These are phyloP conservation scores for Falco novaeseelandiae DNA, from an alignment of 2,797 vertebrate genomes.

Conservation along the genomic window DNA sequence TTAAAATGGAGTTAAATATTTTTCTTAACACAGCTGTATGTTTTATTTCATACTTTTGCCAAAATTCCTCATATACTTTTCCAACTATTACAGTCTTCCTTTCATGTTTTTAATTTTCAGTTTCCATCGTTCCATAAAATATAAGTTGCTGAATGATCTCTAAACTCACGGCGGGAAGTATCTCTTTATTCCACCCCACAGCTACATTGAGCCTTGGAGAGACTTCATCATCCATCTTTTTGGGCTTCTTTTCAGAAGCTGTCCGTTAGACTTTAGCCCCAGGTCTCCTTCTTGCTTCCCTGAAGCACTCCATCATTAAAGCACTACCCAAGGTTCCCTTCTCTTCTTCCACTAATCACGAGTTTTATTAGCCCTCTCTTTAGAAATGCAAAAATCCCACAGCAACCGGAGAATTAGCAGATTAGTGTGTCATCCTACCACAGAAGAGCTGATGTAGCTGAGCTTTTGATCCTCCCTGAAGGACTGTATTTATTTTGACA, in stretches of 20 bases:
- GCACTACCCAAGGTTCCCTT: neutral
- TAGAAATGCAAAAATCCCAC: neutral
- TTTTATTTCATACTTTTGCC: constrained; percentile 19
- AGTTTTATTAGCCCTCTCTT: neutral
- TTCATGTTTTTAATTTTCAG: neutral
- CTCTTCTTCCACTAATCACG: neutral
- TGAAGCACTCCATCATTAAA: neutral
- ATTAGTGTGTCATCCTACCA: neutral
- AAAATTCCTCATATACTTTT: neutral
- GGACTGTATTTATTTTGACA: neutral
- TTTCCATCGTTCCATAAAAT: neutral
- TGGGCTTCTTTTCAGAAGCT: neutral
- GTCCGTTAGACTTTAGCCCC: neutral
- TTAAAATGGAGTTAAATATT: constrained; percentile 7
- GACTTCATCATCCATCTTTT: neutral
- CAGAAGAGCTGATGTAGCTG: neutral
- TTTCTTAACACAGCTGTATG: constrained; percentile 12
- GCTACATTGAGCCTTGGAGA: neutral
- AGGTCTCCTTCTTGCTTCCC: neutral
- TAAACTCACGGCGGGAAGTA: neutral
- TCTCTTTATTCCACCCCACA: neutral
- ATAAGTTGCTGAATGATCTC: neutral
- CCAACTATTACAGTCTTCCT: neutral
- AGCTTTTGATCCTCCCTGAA: neutral
- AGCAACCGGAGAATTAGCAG: neutral